Conservation (phyloP, 2,113 vertebrate genomes). For the Henicopernis longicauda region DNA sequence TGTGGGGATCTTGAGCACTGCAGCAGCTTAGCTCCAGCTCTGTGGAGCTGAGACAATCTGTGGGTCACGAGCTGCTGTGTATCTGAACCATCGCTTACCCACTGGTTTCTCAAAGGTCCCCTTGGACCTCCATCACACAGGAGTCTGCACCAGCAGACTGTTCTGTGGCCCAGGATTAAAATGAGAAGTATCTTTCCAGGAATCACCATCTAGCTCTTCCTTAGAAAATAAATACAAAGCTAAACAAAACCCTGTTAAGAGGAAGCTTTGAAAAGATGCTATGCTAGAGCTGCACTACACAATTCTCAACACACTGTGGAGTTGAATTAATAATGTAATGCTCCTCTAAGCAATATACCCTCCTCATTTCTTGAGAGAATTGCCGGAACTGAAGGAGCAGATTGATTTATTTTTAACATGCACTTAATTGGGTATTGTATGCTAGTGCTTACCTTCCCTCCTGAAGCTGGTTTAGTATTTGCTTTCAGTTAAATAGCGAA, state of each 20-base stretch:
- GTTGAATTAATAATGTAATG: background rate
- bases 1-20: background rate
- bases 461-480: background rate
- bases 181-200: background rate
- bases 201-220: background rate
- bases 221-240: background rate
- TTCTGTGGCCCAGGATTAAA: background rate
- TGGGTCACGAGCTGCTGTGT: rapidly evolving
- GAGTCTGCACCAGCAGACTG: background rate
- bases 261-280: background rate
- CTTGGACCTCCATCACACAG: background rate
- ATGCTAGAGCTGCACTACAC: background rate
- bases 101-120: background rate
- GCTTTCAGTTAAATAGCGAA: background rate
- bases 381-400: background rate
- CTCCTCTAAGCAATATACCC: background rate
- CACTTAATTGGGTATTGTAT: background rate
- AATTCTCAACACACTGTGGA: background rate
- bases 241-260: background rate
- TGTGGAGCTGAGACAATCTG: background rate
- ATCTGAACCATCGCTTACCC: background rate
- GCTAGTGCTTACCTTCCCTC: background rate
- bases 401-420: background rate
- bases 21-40: background rate
- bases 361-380: background rate